A percentile compares a stretch with the other conserved stretches of the same genome.
These are phyloP conservation scores for Drosophila santomea DNA, from an alignment of 1,140 invertebrate species.

Conservation along the genomic window DNA sequence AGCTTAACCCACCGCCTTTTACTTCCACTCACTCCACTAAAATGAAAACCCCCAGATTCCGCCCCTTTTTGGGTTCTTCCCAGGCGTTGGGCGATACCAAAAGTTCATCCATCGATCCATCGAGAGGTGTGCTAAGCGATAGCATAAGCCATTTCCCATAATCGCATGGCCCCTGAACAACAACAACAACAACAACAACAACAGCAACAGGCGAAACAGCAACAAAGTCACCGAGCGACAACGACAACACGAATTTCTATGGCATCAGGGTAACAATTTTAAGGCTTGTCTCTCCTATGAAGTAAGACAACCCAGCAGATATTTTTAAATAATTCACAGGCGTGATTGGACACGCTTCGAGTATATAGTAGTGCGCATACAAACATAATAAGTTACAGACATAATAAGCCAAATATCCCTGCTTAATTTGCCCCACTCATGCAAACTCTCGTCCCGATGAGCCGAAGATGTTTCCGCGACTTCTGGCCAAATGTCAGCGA, in stretches of 20 bases:
- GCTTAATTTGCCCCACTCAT: slow-evolving; percentile 47
- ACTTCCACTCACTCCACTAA: slow-evolving; percentile 32
- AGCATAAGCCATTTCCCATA: slow-evolving; percentile 65
- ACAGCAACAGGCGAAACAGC: slow-evolving; percentile 1
- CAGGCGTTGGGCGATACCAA: slow-evolving; percentile 53
- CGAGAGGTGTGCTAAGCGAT: slow-evolving; percentile 58
- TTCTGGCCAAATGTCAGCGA: slow-evolving; percentile 57
- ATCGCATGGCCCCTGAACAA: slow-evolving; percentile 47
- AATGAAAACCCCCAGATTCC: slow-evolving; percentile 14
- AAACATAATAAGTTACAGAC: slow-evolving; percentile 2
- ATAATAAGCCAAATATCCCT: neutral
- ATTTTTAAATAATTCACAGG: slow-evolving; percentile 67
- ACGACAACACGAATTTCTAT: slow-evolving; percentile 61
- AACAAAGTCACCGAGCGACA: slow-evolving; percentile 20
- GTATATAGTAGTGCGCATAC: slow-evolving; percentile 27
- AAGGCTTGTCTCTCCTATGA: slow-evolving; percentile 66
- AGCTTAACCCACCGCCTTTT: slow-evolving; percentile 9
- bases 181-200: slow-evolving; percentile 31
- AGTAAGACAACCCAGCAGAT: slow-evolving; percentile 47
- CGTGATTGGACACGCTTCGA: slow-evolving; percentile 62
- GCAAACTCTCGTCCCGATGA: slow-evolving; percentile 28
- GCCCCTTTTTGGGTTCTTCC: slow-evolving; percentile 45
- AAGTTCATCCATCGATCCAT: slow-evolving; percentile 52
- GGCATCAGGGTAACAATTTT: slow-evolving; percentile 61
- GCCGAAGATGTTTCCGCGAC: slow-evolving; percentile 30